These are phyloP conservation scores for Sus cebifrons DNA, from an alignment of 2,797 vertebrate genomes.

Conservation along the genomic window DNA sequence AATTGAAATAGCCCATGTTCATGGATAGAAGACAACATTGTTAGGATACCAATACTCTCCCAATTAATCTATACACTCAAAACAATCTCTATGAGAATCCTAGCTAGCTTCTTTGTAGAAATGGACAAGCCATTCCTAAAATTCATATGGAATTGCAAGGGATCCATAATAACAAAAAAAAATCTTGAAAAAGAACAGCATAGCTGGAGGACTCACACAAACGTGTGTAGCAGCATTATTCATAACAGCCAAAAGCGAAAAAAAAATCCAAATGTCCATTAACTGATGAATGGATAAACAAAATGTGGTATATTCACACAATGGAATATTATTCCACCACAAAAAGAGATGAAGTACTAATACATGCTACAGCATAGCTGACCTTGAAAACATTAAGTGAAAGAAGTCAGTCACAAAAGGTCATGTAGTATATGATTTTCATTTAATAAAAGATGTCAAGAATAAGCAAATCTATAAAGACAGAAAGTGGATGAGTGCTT, in stretches of 20 bases:
- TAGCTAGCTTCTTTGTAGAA: neutral
- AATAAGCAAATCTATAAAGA: constrained; percentile 19
- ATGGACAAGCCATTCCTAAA: constrained; percentile 2
- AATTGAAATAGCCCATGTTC: neutral
- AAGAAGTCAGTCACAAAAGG: constrained; percentile 46
- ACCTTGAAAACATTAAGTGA: neutral
- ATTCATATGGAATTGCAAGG: constrained; percentile 10
- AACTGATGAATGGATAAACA: neutral
- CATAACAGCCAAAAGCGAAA: neutral
- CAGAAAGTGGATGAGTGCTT: neutral
- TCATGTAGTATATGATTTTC: neutral
- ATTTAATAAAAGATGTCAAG: constrained; percentile 19
- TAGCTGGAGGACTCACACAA: neutral
- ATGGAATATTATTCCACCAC: neutral
- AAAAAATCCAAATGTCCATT: neutral
- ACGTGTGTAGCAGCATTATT: neutral
- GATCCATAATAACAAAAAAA: neutral
- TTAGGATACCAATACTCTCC: constrained; percentile 2
- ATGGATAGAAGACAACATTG: neutral
- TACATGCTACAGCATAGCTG: neutral
- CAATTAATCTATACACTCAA: constrained; percentile 22
- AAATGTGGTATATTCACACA: neutral
- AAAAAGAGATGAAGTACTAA: neutral
- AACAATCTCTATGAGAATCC: neutral
- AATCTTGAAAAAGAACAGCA: neutral